Percentiles rank a stretch among this genome's conserved stretches.
Evolutionary conservation across 2,113 vertebrate species (phyloP).

Genomic region (Chloropsis cyanopogon): DNA sequence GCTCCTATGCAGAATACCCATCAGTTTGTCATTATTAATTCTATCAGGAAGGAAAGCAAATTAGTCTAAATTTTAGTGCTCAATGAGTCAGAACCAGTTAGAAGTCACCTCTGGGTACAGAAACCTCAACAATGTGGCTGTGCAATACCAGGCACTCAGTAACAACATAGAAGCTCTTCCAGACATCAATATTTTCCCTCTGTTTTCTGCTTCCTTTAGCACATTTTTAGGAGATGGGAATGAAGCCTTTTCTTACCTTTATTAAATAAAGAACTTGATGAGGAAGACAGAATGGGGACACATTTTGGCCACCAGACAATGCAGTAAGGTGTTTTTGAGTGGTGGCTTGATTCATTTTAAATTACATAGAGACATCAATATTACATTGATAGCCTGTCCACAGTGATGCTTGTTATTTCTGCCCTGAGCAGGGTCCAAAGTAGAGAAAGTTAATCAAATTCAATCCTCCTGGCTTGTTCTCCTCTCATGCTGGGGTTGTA

Average conservation of each 20-base stretch:
- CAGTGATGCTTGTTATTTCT: background rate
- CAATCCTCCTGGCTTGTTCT: background rate
- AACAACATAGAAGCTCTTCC: background rate
- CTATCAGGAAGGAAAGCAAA: background rate
- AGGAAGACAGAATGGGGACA: conserved; percentile 22
- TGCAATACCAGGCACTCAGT: background rate
- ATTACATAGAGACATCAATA: background rate
- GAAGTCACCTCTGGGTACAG: background rate
- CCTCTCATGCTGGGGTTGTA: background rate
- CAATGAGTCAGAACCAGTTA: background rate
- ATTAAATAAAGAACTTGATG: conserved; percentile 18
- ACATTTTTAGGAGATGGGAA: background rate
- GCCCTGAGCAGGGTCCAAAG: background rate
- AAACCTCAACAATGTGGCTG: background rate
- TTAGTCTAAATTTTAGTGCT: background rate
- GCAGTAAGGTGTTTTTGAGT: background rate
- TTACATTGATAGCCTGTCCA: background rate
- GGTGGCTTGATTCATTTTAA: background rate
- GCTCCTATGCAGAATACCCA: background rate
- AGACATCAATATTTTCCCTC: background rate
- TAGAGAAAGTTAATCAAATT: background rate
- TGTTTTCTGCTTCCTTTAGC: conserved; percentile 12
- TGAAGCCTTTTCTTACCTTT: background rate
- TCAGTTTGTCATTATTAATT: conserved; percentile 2
- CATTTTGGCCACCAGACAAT: background rate